Evolutionary conservation across 2,888 invertebrate genomes (phyloP).

Genomic region (Hyposoter dolosus): DNA sequence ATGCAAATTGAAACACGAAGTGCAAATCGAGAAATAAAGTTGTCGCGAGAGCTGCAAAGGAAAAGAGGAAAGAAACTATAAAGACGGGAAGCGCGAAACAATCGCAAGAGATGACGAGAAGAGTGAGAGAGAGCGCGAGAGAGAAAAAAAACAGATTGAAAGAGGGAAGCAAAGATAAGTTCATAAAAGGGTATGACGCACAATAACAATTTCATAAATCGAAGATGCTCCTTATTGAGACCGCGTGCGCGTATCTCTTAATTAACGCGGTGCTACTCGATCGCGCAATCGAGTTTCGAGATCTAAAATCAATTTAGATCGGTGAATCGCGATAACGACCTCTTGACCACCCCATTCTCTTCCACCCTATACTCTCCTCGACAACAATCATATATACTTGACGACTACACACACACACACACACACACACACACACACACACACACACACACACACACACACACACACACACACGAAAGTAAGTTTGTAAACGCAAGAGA

Average conservation of each 20-base stretch:
- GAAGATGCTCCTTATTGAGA: constrained; percentile 78
- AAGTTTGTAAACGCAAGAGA: constrained; percentile 1
- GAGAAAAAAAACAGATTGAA: constrained; percentile 8
- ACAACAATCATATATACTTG: constrained; percentile 36
- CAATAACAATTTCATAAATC: constrained; percentile 72
- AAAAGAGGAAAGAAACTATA: neutral
- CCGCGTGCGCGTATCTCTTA: constrained; percentile 77
- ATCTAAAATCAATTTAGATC: constrained; percentile 82
- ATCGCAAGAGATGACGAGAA: neutral
- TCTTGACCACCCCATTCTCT: constrained; percentile 52
- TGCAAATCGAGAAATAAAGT: neutral
- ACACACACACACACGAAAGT: neutral
- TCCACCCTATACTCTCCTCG: constrained; percentile 45
- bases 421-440: neutral
- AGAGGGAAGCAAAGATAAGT: constrained; percentile 6
- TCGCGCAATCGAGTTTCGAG: constrained; percentile 76
- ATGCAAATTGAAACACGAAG: neutral
- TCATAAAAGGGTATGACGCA: constrained; percentile 25
- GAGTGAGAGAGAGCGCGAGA: neutral
- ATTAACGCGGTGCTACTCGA: constrained; percentile 78
- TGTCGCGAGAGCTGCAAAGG: neutral
- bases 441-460: neutral
- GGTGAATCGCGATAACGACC: constrained; percentile 74
- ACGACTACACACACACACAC: neutral
- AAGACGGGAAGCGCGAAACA: neutral